phyloP scores from a whole-genome alignment of 2,113 vertebrate species.

The Dascyllus trimaculatus region DNA sequence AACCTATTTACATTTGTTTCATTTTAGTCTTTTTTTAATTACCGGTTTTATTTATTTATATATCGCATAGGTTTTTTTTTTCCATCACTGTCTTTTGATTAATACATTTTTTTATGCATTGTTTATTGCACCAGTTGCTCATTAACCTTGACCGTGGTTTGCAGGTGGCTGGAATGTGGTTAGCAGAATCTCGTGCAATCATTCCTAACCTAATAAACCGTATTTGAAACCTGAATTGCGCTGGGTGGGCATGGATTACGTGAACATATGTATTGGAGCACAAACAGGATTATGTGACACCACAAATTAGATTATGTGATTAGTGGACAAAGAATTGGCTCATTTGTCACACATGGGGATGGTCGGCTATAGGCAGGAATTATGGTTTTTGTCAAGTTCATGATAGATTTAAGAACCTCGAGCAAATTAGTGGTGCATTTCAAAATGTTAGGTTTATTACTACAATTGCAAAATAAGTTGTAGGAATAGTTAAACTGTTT shows the following conservation, averaged over 20 bases:
- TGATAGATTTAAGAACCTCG: background rate
- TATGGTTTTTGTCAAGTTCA: background rate
- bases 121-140: background rate
- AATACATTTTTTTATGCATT: background rate
- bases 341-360: background rate
- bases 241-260: slow-evolving; percentile 3
- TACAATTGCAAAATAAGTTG: too few species aligned
- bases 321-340: background rate
- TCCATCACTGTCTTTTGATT: background rate
- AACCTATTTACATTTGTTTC: slow-evolving; percentile 29
- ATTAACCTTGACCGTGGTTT: background rate
- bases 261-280: slow-evolving; percentile 20
- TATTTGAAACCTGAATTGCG: background rate
- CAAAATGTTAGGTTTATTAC: too few species aligned
- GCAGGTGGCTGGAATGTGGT: background rate
- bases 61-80: background rate
- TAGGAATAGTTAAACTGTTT: too few species aligned
- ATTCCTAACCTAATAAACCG: background rate
- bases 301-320: slow-evolving; percentile 23
- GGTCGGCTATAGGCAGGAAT: background rate
- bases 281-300: slow-evolving; percentile 14
- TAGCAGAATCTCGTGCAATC: background rate
- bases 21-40: slow-evolving; percentile 19
- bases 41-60: background rate
- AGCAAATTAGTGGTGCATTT: too few species aligned